These are phyloP conservation scores for Channa maculata DNA, from an alignment of 2,113 vertebrate genomes.

Conservation along the genomic window DNA sequence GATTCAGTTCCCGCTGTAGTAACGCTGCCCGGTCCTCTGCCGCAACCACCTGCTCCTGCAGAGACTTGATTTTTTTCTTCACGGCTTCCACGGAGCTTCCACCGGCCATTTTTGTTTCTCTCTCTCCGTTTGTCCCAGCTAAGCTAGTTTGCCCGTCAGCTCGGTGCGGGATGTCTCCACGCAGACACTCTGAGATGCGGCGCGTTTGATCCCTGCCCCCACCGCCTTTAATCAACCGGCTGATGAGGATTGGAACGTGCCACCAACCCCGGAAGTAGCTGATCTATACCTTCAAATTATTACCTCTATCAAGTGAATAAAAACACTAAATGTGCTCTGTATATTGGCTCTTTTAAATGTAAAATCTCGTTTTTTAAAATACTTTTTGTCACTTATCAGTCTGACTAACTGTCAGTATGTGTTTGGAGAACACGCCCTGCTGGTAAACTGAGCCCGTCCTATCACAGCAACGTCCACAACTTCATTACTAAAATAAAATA, in stretches of 20 bases:
- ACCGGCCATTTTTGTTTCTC: slow-evolving; percentile 83
- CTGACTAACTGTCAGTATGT: too few relatives aligned
- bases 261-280: slow-evolving; percentile 77
- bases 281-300: slow-evolving; percentile 12
- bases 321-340: not conserved
- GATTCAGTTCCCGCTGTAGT: slow-evolving; percentile 90
- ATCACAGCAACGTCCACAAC: not conserved
- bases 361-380: not conserved
- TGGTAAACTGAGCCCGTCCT: slow-evolving; percentile 58
- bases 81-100: slow-evolving; percentile 92
- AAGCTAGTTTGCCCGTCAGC: slow-evolving; percentile 33
- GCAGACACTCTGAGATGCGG: slow-evolving; percentile 54
- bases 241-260: slow-evolving; percentile 77
- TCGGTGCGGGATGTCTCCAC: slow-evolving; percentile 11
- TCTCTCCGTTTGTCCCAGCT: slow-evolving; percentile 20
- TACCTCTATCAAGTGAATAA: not conserved
- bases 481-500: too few relatives aligned
- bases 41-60: slow-evolving; percentile 91
- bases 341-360: too few relatives aligned
- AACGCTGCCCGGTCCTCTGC: slow-evolving; percentile 89
- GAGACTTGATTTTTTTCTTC: slow-evolving; percentile 91
- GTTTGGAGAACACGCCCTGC: slow-evolving; percentile 41
- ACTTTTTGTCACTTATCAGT: not conserved
- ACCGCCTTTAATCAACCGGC: slow-evolving; percentile 71
- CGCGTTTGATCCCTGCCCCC: slow-evolving; percentile 76